Evolutionary conservation across 2,113 vertebrate species (phyloP), one percentile per base, ranked within the genome.

Genomic region (Probosciger aterrimus): DNA sequence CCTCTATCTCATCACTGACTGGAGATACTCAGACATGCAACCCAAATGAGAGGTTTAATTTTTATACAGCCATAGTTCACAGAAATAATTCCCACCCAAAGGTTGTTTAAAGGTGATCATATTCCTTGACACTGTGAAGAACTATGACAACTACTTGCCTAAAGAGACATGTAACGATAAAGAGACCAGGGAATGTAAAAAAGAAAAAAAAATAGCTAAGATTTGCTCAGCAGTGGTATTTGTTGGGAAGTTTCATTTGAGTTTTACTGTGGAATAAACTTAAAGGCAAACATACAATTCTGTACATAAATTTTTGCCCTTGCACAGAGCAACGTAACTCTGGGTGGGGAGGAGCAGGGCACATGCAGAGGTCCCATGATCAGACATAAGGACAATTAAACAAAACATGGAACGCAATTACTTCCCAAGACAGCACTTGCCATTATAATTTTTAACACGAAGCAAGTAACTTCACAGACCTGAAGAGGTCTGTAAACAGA

Each of bases 281-380:
- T 73, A 49, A 68, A 71, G 27, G 30, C 64, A 67, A 82, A 43
- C 5, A 62, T 23, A 55, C 15, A 67, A 60, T 67, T 78, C 41
- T n/a, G 20, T 33, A 47, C 52, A 63, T 17, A 50, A 68, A 23
- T 8, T 55, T 47, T 28, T 73, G 28, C 49, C 28, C 14, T 60
- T 17, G 6, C 43, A 33, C 0, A 1, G 41, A 49, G 9, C 43
- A 52, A 35, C 0, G 0, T 39, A 63, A 69, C 62, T 28, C n/a
- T 46, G 37, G 35, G 19, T 43, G 71, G 25, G 12, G 10, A 83
- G 30, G 17, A 65, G 33, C 4, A 24, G n/a, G 37, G 14, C 24
- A 27, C 7, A 65, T 4, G 9, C 8, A 43, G 78, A 50, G 14
- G 13, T 50, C 25, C 19, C 57, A 37, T 46, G 25, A 37, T 71